Evolutionary conservation across 2,113 vertebrate genomes (phyloP).

Genomic region (Melanocharis versteri): DNA sequence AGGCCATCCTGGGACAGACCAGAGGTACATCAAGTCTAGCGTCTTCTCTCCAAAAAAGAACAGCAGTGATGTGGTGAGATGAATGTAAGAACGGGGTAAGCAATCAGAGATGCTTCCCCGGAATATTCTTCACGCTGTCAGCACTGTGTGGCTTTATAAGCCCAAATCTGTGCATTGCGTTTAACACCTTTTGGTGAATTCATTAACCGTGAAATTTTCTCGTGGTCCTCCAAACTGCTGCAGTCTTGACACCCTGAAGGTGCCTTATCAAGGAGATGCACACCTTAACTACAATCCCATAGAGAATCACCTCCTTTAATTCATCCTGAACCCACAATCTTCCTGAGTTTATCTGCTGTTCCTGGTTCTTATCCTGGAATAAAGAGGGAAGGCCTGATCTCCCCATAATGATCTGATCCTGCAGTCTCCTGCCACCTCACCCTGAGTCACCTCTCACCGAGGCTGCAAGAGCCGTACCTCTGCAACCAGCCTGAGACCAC

Average conservation of each 20-base stretch:
- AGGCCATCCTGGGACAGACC: background rate
- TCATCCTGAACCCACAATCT: background rate
- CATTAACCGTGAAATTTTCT: background rate
- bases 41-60: background rate
- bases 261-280: background rate
- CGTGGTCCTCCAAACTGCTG: background rate
- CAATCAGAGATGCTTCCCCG: background rate
- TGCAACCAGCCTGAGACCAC: background rate
- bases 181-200: background rate
- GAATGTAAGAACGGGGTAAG: background rate
- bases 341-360: background rate
- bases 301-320: background rate
- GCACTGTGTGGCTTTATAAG: background rate
- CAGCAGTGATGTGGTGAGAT: background rate
- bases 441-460: accelerated
- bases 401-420: background rate
- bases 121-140: background rate
- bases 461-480: background rate
- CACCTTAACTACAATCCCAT: background rate
- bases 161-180: background rate
- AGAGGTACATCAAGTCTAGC: background rate
- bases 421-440: background rate
- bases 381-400: background rate
- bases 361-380: background rate
- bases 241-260: background rate